Evolutionary conservation across 92 coral and sea anemone species (phyloP), one percentile per base, ranked within the genome.

Genomic region (Epizoanthus illoricatus): DNA sequence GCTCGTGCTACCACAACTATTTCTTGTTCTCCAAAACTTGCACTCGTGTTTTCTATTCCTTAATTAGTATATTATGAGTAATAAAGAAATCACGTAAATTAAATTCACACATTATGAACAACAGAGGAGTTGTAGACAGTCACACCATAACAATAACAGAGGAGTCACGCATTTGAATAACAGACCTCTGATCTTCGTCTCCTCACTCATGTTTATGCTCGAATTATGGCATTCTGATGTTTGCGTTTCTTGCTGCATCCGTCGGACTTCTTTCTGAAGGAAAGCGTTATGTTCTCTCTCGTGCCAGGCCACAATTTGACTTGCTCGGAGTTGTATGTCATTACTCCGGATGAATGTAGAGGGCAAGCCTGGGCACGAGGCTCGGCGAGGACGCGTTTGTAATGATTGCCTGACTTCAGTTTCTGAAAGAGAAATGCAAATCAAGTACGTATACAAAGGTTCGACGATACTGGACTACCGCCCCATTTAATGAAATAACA

Each of bases 301-400:
- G 66, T 74, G 65, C 66, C 80, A 74, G 66, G 80, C 66, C 43
- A 33, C 80, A 17, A 74, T 13, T 55, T 74, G 65, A 24, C 59
- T 56, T 57, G 80, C 66, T 74, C 45, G 57, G 21, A 74, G 80
- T 12, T 55, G 65, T 23, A 55, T 2, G 49, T 57, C 64, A 74
- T 57, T 47, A 20, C 43, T 74, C 18, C 21, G 47, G 19, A 43
- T 18, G 80, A 39, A 13, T 57, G 4, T 24, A 23, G 36, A 45
- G 1, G 80, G 16, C 57, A 57, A 15, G 15, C 21, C 80, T 56
- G 80, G 65, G 18, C 66, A 74, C 49, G 80, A 74, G 66, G 10
- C 33, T 57, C 80, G 80, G 65, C 80, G 80, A 74, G 80, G 80
- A 15, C 18, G 80, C 1, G 80, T 24, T 15, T 57, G 13, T 0